Evolutionary conservation across 2,888 invertebrate species (phyloP).

Genomic region (Conops quadrifasciatus): DNA sequence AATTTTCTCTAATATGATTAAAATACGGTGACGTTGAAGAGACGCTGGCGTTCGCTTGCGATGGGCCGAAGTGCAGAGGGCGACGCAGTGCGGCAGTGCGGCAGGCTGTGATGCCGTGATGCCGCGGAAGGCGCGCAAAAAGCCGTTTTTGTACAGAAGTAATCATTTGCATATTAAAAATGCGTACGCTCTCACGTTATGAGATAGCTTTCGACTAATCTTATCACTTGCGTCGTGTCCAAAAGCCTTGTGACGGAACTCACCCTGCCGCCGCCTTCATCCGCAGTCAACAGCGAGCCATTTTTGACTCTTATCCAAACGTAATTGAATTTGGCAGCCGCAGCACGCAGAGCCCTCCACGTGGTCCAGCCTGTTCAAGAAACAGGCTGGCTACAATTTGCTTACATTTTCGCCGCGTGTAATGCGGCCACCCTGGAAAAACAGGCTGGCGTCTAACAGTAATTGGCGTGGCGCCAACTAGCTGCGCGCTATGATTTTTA

Average conservation of each 20-base stretch:
- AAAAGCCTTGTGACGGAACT: background rate
- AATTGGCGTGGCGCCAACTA: slow-evolving; percentile 38
- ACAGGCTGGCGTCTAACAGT: background rate
- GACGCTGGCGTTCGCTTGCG: background rate
- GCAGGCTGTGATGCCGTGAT: background rate
- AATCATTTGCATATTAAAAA: slow-evolving; percentile 12
- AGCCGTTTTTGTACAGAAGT: too few species aligned
- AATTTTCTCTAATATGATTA: slow-evolving; percentile 29
- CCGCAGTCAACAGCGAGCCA: background rate
- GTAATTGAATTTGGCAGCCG: slow-evolving; percentile 26
- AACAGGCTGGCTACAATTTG: background rate
- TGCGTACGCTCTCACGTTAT: slow-evolving; percentile 9
- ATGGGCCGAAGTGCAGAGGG: background rate
- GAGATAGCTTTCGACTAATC: slow-evolving; percentile 12
- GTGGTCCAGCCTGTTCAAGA: background rate
- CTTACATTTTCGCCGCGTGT: background rate
- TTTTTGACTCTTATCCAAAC: slow-evolving; percentile 28
- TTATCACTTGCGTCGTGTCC: background rate
- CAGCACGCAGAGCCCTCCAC: background rate
- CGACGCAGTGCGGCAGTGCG: background rate
- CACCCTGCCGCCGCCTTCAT: background rate
- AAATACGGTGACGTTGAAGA: slow-evolving; percentile 13
- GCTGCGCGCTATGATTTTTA: slow-evolving; percentile 43
- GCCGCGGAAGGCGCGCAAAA: too few species aligned
- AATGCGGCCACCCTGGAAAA: background rate